These are phyloP conservation scores for Eilema caniola DNA, from an alignment of 2,888 invertebrate species.

Conservation along the genomic window DNA sequence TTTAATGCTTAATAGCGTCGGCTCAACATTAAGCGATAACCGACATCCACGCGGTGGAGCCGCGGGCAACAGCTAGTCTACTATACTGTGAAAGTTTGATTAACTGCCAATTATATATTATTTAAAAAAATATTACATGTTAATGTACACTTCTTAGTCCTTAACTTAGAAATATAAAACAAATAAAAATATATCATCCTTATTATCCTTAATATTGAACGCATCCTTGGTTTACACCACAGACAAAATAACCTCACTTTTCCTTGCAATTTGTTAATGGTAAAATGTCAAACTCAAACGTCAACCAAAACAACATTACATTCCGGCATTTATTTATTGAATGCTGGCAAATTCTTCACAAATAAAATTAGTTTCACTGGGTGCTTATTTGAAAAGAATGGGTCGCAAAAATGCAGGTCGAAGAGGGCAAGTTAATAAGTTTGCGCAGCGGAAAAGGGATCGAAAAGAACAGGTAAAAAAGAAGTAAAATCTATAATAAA, in stretches of 20 bases:
- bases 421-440: constrained; percentile 80
- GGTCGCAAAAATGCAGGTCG: constrained; percentile 67
- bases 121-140: too few relatives aligned
- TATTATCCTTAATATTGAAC: constrained; percentile 21
- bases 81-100: too few relatives aligned
- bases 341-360: constrained; percentile 55
- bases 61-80: too few relatives aligned
- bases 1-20: too few relatives aligned
- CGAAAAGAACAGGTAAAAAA: constrained; percentile 78
- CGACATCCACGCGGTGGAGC: too few relatives aligned
- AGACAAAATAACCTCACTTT: constrained; percentile 42
- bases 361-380: constrained; percentile 66
- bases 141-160: too few relatives aligned
- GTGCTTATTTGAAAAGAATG: constrained; percentile 78
- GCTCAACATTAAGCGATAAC: too few relatives aligned
- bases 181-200: too few relatives aligned
- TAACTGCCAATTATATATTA: too few relatives aligned
- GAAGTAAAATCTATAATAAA: constrained; percentile 36
- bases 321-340: constrained; percentile 31
- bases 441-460: constrained; percentile 88
- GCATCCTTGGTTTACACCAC: constrained; percentile 16
- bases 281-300: constrained; percentile 2
- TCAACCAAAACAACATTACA: constrained; percentile 33
- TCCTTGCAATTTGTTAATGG: constrained; percentile 13
- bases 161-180: too few relatives aligned